phyloP scores from a whole-genome alignment of 2,113 vertebrate genomes.

The Hippolais icterina region DNA sequence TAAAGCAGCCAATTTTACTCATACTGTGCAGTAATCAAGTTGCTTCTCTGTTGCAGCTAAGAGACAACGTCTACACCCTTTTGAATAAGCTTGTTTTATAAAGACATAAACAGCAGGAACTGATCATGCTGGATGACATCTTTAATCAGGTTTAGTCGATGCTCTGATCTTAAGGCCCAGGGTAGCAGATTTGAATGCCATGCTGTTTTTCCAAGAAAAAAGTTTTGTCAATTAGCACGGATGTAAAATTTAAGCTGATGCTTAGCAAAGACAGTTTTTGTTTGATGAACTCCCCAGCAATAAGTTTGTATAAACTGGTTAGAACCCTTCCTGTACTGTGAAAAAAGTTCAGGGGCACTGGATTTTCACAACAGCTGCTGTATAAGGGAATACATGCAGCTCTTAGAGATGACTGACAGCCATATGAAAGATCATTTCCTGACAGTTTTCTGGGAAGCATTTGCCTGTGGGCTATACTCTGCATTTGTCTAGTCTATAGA shows the following conservation, averaged over 20 bases:
- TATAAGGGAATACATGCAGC: background rate
- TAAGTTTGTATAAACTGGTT: background rate
- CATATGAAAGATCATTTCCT: background rate
- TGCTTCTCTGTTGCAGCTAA: background rate
- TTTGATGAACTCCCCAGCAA: background rate
- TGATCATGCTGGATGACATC: background rate
- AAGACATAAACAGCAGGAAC: background rate
- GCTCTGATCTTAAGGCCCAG: background rate
- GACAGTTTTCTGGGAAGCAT: background rate
- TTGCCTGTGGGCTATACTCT: background rate
- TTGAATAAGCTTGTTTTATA: background rate
- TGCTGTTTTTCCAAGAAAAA: background rate
- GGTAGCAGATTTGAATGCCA: background rate
- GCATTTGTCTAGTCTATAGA: background rate
- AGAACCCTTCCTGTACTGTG: background rate
- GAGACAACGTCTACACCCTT: background rate
- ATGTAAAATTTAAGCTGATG: background rate
- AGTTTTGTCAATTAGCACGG: background rate
- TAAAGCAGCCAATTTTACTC: background rate
- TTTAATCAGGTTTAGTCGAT: background rate
- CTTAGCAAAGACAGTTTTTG: background rate
- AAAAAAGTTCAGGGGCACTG: accelerated
- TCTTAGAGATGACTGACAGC: background rate
- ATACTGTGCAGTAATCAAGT: background rate
- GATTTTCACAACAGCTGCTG: background rate